These are phyloP conservation scores for Erythrocercus mccallii DNA, from an alignment of 2,113 vertebrate species.

Conservation along the genomic window DNA sequence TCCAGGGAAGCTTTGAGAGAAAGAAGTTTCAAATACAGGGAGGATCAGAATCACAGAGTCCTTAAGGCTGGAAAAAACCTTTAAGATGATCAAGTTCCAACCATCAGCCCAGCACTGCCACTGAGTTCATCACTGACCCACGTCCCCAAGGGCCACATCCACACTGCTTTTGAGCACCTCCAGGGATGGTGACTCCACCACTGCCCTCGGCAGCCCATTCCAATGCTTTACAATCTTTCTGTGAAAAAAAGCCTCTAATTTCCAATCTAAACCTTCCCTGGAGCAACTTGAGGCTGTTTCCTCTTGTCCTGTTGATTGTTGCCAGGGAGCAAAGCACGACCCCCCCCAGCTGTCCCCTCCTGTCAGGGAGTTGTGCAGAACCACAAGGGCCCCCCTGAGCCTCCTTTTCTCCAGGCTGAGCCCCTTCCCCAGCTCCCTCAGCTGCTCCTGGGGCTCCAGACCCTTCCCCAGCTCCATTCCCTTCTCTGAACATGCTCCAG, in stretches of 20 bases:
- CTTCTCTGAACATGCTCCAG: fast-evolving
- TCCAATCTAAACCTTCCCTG: neutral
- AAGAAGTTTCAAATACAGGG: neutral
- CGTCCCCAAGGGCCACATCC: neutral
- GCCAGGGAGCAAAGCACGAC: fast-evolving
- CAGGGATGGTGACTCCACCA: neutral
- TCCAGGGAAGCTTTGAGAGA: neutral
- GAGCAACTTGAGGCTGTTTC: fast-evolving
- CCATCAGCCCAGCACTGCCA: fast-evolving
- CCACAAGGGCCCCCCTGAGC: neutral
- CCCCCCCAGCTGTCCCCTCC: fast-evolving
- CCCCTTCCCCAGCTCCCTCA: neutral
- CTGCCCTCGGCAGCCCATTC: neutral
- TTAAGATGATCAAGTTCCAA: neutral
- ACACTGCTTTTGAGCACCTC: neutral
- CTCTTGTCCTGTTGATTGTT: neutral
- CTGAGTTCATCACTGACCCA: neutral
- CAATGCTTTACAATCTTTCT: neutral
- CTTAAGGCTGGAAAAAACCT: neutral
- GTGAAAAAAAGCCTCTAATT: neutral
- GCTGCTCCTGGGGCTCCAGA: fast-evolving
- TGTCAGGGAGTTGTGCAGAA: neutral
- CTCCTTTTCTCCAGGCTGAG: neutral
- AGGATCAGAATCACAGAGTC: neutral
- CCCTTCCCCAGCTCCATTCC: neutral